A percentile compares a stretch with the other conserved stretches of the same genome.
phyloP scores from a whole-genome alignment of 2,888 invertebrate species.

The Ennomos erosarius region DNA sequence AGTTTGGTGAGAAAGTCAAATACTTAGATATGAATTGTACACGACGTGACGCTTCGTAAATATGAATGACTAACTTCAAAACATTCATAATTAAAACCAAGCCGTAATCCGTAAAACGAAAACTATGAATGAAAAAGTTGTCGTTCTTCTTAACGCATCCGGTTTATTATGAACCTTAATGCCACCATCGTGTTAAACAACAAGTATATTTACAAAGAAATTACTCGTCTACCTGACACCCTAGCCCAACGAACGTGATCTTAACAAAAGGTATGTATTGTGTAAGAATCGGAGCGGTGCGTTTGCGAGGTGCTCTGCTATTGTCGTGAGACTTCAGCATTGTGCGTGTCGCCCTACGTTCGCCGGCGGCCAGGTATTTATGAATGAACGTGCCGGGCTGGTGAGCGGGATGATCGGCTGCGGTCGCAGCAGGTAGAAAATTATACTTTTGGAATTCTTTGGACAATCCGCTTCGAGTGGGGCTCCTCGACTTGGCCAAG shows the following conservation, averaged over 20 bases:
- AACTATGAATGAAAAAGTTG: slow-evolving; percentile 65
- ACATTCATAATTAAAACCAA: slow-evolving; percentile 15
- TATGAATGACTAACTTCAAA: slow-evolving; percentile 21
- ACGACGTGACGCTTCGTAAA: slow-evolving; percentile 9
- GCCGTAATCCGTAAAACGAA: slow-evolving; percentile 39
- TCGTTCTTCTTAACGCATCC: slow-evolving; percentile 68
- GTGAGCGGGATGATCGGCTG: slow-evolving; percentile 71
- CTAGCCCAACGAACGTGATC: slow-evolving; percentile 62
- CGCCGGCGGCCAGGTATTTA: slow-evolving; percentile 72
- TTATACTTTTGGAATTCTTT: slow-evolving; percentile 83
- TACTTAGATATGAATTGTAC: neutral
- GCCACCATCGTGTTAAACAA: slow-evolving; percentile 63
- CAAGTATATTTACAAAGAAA: slow-evolving; percentile 63
- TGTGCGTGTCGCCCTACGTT: slow-evolving; percentile 42
- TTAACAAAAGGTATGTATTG: slow-evolving; percentile 69
- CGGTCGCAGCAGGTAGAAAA: slow-evolving; percentile 81
- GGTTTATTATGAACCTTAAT: slow-evolving; percentile 68
- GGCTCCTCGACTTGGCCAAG: slow-evolving; percentile 74
- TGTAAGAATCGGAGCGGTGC: slow-evolving; percentile 67
- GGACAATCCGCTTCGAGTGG: slow-evolving; percentile 76
- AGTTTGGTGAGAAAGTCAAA: slow-evolving; percentile 10
- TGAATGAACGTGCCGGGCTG: slow-evolving; percentile 83
- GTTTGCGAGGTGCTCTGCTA: slow-evolving; percentile 60
- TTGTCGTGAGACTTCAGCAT: slow-evolving; percentile 30
- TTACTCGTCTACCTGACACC: slow-evolving; percentile 76